Percentiles rank a stretch among this genome's conserved stretches.
phyloP scores from a whole-genome alignment of 2,113 vertebrate genomes.

The Orycteropus afer region DNA sequence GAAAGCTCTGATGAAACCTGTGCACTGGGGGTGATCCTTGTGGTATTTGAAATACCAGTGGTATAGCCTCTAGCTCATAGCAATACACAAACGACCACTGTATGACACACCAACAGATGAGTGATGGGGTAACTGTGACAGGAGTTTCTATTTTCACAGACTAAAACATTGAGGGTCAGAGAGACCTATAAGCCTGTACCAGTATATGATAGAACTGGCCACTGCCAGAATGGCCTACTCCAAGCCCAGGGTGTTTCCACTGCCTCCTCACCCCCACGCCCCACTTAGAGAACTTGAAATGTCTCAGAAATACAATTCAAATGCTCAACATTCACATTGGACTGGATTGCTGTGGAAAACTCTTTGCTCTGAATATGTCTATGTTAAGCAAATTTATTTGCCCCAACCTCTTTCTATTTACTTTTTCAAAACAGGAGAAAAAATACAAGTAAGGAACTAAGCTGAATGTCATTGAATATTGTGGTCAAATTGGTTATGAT shows the following conservation, averaged over 20 bases:
- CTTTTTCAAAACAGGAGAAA: background rate
- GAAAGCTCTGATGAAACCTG: no score
- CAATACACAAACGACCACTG: no score
- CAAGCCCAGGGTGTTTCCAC: background rate
- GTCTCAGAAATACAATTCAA: background rate
- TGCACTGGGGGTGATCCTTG: no score
- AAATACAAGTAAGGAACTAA: background rate
- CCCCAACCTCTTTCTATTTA: background rate
- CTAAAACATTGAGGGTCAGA: background rate
- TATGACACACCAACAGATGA: no score
- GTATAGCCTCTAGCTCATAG: no score
- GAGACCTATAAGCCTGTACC: background rate
- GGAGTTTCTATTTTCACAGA: background rate
- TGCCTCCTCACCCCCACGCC: rapidly evolving
- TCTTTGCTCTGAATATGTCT: background rate
- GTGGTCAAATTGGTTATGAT: background rate
- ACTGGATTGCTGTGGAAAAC: background rate
- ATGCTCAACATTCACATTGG: background rate
- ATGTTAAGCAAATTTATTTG: background rate
- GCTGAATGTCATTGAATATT: background rate
- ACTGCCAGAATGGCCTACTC: background rate
- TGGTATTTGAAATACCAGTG: no score
- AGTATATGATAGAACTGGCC: background rate
- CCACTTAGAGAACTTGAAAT: background rate
- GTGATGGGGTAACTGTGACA: no score